Base-by-base conservation (phyloP, 2,797 vertebrate species). In the Thalassophryne amazonica region DNA sequence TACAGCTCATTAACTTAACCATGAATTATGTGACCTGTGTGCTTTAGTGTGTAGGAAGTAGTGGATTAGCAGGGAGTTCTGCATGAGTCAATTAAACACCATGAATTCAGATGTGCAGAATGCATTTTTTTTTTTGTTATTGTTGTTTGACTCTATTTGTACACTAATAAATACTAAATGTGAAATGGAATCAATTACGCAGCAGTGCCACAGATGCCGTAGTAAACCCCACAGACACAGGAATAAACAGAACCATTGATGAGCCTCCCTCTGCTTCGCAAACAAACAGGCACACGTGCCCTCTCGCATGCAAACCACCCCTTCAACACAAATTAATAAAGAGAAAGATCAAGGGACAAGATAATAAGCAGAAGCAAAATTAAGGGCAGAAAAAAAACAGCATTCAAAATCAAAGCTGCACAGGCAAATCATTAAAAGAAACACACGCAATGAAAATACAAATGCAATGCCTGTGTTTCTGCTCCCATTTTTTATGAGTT, bases 11-110 rank as follows among this genome's bases (percentile, higher is more conserved):
- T 73, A 81, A 69, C 41, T 39, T 33, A 38, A 35, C 27, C 43
- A 69, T 74, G 64, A 78, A 80, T 84, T 69, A 81, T 74, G 47
- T 58, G 82, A 42, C 49, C 42, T 58, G 71, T 67, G 64, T 60
- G 59, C 59, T 32, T 45, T 56, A 69, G 57, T 70, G 67, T 48
- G 39, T 59, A 52, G 46, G 31, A 53, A 57, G 63, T 69, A 38
- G 65, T 48, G 37, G 35, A 60, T 53, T 65, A 67, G 43, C 9
- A 2, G 16, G 22, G 20, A 56, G 20, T 30, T 46, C 8, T 49
- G 31, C 63, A 39, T 52, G 41, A 37, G 32, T 39, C 31, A 33
- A 15, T 65, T 67, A 47, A 61, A 30, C 50, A 38, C 54, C 42
- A 27, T 56, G 51, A 65, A 60, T 24, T 50, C 23, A 27, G 17